Conservation (phyloP, 2,888 invertebrate genomes). For the Spialia ferax region DNA sequence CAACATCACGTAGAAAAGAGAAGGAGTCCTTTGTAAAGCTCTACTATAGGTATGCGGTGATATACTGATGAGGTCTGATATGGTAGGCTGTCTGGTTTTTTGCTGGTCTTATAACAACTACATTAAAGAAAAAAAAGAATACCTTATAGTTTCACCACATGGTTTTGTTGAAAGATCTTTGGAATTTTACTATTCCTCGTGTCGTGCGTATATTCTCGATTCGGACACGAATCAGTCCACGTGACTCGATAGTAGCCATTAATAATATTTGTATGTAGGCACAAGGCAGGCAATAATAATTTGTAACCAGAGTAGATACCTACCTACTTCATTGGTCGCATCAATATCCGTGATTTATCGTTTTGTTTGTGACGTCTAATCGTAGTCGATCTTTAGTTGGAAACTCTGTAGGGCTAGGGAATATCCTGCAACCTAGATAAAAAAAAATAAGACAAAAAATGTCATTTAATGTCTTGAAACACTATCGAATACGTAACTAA, state of each 20-base stretch:
- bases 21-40: too few relatives aligned
- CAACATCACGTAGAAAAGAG: too few relatives aligned
- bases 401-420: slow-evolving; percentile 7
- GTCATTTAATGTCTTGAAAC: too few relatives aligned
- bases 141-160: too few relatives aligned
- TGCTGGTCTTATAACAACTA: too few relatives aligned
- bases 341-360: slow-evolving; percentile 29
- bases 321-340: slow-evolving; percentile 27
- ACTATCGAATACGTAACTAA: too few relatives aligned
- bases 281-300: slow-evolving; percentile 36
- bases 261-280: slow-evolving; percentile 9
- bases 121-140: too few relatives aligned
- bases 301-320: slow-evolving; percentile 32
- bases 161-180: not conserved
- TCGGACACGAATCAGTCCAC: not conserved
- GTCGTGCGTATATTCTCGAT: not conserved
- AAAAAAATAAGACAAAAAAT: too few relatives aligned
- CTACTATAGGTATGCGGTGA: too few relatives aligned
- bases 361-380: slow-evolving; percentile 18
- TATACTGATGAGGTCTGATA: too few relatives aligned
- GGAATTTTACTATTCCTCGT: not conserved
- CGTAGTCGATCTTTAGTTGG: slow-evolving; percentile 1
- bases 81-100: too few relatives aligned
- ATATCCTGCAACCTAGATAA: not conserved
- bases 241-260: slow-evolving; percentile 9